A percentile compares a stretch with the other conserved stretches of the same genome.
phyloP scores from a whole-genome alignment of 1,140 invertebrate species.

The Cotesia chilonis region DNA sequence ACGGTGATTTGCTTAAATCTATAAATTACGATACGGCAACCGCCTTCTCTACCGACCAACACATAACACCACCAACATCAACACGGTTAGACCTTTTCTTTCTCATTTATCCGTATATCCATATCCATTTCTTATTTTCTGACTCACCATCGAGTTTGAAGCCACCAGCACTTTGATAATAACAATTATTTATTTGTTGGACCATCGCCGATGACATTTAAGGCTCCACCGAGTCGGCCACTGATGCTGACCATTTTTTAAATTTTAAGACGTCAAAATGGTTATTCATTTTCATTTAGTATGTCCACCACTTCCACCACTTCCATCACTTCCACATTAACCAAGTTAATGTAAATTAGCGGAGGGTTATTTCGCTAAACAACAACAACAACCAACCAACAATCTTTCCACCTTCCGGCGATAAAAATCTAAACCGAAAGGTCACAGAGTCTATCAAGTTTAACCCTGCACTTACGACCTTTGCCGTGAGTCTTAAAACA shows the following conservation, averaged over 20 bases:
- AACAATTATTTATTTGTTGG: slow-evolving; percentile 61
- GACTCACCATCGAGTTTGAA: slow-evolving; percentile 38
- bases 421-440: slow-evolving; percentile 13
- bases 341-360: too few species aligned
- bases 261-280: background rate
- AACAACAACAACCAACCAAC: too few species aligned
- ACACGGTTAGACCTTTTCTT: background rate
- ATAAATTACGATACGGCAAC: slow-evolving; percentile 58
- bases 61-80: too few species aligned
- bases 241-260: background rate
- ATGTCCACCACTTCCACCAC: too few species aligned
- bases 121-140: slow-evolving; percentile 33
- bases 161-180: slow-evolving; percentile 54
- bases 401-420: too few species aligned
- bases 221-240: slow-evolving; percentile 39
- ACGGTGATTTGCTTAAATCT: slow-evolving; percentile 55
- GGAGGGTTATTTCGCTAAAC: too few species aligned
- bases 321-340: too few species aligned
- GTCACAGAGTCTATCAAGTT: slow-evolving; percentile 15
- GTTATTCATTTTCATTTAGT: background rate
- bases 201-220: slow-evolving; percentile 62
- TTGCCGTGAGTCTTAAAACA: slow-evolving; percentile 38
- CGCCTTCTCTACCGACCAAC: slow-evolving; percentile 45
- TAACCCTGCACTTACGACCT: slow-evolving; percentile 40
- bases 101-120: background rate